Evolutionary conservation across 2,113 vertebrate species (phyloP).

Genomic region (Hemiprocne comata): DNA sequence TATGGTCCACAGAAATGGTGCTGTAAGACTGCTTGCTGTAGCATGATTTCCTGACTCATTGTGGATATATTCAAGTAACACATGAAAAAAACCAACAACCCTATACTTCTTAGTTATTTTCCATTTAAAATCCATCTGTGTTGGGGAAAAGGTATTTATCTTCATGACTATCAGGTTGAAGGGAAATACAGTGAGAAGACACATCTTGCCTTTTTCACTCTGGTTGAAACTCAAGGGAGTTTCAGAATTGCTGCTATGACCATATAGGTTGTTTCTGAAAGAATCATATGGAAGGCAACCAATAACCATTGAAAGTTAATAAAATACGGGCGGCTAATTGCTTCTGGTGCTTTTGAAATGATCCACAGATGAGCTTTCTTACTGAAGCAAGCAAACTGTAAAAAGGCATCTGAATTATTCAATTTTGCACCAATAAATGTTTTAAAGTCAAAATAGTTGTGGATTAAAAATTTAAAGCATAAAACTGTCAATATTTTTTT

Average conservation of each 20-base stretch:
- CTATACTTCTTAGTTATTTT: background rate
- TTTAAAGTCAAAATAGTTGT: background rate
- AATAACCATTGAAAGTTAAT: background rate
- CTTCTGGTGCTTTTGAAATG: background rate
- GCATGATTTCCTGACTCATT: background rate
- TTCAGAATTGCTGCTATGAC: background rate
- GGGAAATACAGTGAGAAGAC: background rate
- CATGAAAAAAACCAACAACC: accelerated
- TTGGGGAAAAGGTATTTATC: background rate
- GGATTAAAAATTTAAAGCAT: background rate
- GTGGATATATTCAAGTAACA: background rate
- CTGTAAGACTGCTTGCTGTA: background rate
- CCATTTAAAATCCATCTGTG: background rate
- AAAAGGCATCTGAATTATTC: background rate
- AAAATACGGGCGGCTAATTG: background rate
- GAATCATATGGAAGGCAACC: background rate
- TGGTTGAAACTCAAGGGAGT: background rate
- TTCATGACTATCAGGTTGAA: background rate
- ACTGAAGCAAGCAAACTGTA: background rate
- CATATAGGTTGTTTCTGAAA: background rate
- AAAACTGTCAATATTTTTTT: background rate
- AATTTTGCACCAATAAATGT: background rate
- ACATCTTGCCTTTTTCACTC: background rate
- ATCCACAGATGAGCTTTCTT: background rate
- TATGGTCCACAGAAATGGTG: background rate